Evolutionary conservation across 2,888 invertebrate genomes (phyloP).

Genomic region (Nowickia ferox): DNA sequence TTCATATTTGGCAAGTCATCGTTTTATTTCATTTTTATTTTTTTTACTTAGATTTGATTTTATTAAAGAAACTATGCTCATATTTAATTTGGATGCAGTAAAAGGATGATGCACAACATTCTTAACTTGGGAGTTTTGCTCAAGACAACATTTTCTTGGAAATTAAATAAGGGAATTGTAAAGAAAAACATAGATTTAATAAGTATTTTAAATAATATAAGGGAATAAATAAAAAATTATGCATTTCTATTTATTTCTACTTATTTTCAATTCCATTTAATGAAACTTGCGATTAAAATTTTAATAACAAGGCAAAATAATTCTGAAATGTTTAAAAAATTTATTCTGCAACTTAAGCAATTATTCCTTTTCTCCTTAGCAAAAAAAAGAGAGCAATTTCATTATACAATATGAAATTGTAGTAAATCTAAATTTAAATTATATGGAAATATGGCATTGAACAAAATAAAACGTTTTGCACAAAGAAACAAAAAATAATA

Average conservation of each 20-base stretch:
- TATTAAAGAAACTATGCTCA: background rate
- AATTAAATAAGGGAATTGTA: conserved; percentile 26
- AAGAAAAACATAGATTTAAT: background rate
- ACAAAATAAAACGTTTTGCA: conserved; percentile 4
- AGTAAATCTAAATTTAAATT: conserved; percentile 51
- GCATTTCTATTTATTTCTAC: background rate
- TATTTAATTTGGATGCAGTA: conserved; percentile 38
- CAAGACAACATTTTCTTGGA: background rate
- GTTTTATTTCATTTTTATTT: background rate
- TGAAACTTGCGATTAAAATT: conserved; percentile 4
- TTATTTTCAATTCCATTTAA: conserved; percentile 1
- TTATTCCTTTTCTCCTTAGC: background rate
- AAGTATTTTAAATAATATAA: background rate
- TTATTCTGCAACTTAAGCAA: conserved; percentile 7
- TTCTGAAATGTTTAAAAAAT: background rate
- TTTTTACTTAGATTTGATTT: conserved; percentile 29
- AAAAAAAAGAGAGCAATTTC: conserved; percentile 18
- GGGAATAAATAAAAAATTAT: background rate
- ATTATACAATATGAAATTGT: conserved; percentile 27
- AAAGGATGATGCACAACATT: conserved; percentile 12
- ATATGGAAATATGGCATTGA: conserved; percentile 14
- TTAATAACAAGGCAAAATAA: conserved; percentile 14
- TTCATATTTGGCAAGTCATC: background rate
- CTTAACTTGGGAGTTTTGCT: background rate
- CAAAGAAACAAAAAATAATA: background rate